These are phyloP conservation scores for Biston stratarius DNA, from an alignment of 2,888 invertebrate species.

Conservation along the genomic window DNA sequence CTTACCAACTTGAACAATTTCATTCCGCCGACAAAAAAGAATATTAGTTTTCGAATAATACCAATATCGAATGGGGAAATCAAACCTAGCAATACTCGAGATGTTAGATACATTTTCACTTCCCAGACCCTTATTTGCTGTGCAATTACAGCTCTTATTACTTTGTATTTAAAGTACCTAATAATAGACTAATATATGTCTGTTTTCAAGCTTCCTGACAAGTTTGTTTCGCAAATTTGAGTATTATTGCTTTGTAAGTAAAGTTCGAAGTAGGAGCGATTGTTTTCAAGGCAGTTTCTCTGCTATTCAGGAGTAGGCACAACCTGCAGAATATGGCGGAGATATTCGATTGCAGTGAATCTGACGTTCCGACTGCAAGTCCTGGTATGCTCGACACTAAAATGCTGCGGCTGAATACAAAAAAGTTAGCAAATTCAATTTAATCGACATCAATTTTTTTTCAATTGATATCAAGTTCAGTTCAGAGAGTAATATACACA, in stretches of 20 bases:
- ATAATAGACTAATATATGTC: constrained; percentile 46
- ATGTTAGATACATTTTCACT: constrained; percentile 43
- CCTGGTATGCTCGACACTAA: constrained; percentile 47
- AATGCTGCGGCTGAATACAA: constrained; percentile 47
- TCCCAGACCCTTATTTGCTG: neutral
- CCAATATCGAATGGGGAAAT: constrained; percentile 40
- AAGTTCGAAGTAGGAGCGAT: constrained; percentile 10
- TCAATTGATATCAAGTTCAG: too few species aligned
- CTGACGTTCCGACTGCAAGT: constrained; percentile 57
- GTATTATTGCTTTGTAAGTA: neutral
- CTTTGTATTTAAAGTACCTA: neutral
- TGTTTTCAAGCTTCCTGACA: constrained; percentile 44
- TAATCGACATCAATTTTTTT: too few species aligned
- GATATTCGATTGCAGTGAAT: constrained; percentile 65
- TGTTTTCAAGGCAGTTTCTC: constrained; percentile 44
- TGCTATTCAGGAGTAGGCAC: constrained; percentile 52
- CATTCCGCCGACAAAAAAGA: neutral
- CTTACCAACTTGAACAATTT: neutral
- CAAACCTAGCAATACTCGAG: constrained; percentile 23
- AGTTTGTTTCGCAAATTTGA: constrained; percentile 17
- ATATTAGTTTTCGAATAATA: constrained; percentile 1
- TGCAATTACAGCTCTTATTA: neutral
- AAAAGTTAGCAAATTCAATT: too few species aligned
- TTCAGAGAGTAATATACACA: too few species aligned
- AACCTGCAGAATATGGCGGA: constrained; percentile 62